phyloP scores from a whole-genome alignment of 2,113 vertebrate species.

The Oreochromis aureus region DNA sequence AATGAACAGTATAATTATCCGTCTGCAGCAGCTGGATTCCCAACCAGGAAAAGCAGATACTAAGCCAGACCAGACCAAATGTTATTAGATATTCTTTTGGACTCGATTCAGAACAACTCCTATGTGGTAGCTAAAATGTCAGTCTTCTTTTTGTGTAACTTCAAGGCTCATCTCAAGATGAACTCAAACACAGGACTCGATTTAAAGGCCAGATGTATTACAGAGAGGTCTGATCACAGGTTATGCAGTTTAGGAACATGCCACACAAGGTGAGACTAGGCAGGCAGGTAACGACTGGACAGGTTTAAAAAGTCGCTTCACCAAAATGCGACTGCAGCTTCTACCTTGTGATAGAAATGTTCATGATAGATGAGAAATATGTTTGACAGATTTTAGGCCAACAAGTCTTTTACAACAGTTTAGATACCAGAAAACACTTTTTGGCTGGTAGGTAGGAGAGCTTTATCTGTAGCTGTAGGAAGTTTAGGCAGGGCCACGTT shows the following conservation, averaged over 20 bases:
- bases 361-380: background rate
- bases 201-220: fast-evolving
- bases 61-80: background rate
- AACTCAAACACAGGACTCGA: background rate
- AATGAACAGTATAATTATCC: background rate
- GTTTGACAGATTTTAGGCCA: background rate
- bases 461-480: background rate
- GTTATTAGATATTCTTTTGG: fast-evolving
- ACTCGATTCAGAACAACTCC: background rate
- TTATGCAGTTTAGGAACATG: background rate
- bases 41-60: too few relatives aligned
- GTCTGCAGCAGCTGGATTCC: background rate
- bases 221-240: background rate
- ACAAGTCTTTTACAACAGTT: background rate
- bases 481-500: fast-evolving
- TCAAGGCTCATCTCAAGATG: background rate
- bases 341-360: background rate
- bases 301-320: background rate
- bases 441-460: background rate
- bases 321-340: fast-evolving
- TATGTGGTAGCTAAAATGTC: fast-evolving
- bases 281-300: background rate
- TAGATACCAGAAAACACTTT: fast-evolving
- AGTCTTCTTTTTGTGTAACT: fast-evolving
- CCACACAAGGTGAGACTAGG: background rate